Percentiles rank a stretch among this genome's conserved stretches.
Conservation (phyloP, 2,797 vertebrate species). For the Coendou prehensilis region DNA sequence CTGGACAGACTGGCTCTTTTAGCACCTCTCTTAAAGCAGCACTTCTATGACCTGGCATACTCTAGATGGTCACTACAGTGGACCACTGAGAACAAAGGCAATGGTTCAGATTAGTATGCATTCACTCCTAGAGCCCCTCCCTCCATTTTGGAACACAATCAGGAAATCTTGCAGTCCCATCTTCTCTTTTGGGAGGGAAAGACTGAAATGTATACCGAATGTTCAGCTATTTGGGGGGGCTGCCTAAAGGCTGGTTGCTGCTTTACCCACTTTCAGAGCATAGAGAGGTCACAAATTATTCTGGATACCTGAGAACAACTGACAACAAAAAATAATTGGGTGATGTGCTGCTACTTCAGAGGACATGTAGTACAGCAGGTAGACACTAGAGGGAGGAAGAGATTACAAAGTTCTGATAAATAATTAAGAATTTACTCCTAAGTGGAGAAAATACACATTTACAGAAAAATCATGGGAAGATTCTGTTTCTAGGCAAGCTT, state of each 20-base stretch:
- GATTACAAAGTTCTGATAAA: neutral
- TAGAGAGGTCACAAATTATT: neutral
- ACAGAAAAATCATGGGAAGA: neutral
- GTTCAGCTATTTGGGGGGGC: neutral
- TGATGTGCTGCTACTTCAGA: neutral
- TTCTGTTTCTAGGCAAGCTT: neutral
- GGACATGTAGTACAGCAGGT: neutral
- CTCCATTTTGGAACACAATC: neutral
- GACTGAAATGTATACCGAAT: neutral
- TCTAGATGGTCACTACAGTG: neutral
- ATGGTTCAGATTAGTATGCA: neutral
- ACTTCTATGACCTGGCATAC: neutral
- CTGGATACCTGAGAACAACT: neutral
- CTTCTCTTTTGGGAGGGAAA: neutral
- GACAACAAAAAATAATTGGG: neutral
- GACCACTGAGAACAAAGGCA: neutral
- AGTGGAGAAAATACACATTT: neutral
- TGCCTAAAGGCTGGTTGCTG: neutral
- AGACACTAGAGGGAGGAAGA: neutral
- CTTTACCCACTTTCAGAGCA: neutral
- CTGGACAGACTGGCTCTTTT: neutral
- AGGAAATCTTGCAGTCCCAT: neutral
- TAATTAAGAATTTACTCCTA: neutral
- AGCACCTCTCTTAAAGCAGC: neutral
- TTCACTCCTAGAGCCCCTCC: neutral